phyloP scores from a whole-genome alignment of 1,140 invertebrate species.

The Drosophila sulfurigaster region DNA sequence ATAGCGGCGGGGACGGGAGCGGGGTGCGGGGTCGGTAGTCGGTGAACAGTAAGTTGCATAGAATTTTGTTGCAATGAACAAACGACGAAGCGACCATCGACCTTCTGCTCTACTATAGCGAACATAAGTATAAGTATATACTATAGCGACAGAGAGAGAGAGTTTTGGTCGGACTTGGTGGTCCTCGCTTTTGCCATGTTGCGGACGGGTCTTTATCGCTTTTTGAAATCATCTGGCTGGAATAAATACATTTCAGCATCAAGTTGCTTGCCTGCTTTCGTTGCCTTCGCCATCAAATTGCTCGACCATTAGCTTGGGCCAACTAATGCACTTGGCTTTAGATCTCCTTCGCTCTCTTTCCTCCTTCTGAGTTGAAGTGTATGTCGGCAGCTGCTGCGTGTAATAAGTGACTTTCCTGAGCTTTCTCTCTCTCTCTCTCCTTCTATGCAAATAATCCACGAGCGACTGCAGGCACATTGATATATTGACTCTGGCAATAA shows the following conservation, averaged over 20 bases:
- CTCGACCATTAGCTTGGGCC: slow-evolving; percentile 13
- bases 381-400: background rate
- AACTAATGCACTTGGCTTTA: slow-evolving; percentile 25
- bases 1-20: slow-evolving; percentile 14
- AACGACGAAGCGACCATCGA: slow-evolving; percentile 3
- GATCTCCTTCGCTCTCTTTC: background rate
- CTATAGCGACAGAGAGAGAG: too few relatives aligned
- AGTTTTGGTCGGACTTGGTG: background rate
- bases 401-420: slow-evolving; percentile 16
- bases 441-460: slow-evolving; percentile 16
- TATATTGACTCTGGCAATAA: slow-evolving; percentile 39
- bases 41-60: slow-evolving; percentile 61
- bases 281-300: slow-evolving; percentile 7
- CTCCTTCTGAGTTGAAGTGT: background rate
- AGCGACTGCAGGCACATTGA: slow-evolving; percentile 29
- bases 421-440: background rate
- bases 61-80: slow-evolving; percentile 53
- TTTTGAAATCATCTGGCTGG: slow-evolving; percentile 76
- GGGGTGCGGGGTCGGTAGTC: too few relatives aligned
- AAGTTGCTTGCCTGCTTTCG: slow-evolving; percentile 14
- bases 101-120: background rate
- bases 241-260: slow-evolving; percentile 74
- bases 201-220: slow-evolving; percentile 61
- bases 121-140: too few relatives aligned
- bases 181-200: slow-evolving; percentile 8